A percentile compares a stretch with the other conserved stretches of the same genome.
Evolutionary conservation across 1,140 invertebrate genomes (phyloP).

Genomic region (Drosophila repleta): DNA sequence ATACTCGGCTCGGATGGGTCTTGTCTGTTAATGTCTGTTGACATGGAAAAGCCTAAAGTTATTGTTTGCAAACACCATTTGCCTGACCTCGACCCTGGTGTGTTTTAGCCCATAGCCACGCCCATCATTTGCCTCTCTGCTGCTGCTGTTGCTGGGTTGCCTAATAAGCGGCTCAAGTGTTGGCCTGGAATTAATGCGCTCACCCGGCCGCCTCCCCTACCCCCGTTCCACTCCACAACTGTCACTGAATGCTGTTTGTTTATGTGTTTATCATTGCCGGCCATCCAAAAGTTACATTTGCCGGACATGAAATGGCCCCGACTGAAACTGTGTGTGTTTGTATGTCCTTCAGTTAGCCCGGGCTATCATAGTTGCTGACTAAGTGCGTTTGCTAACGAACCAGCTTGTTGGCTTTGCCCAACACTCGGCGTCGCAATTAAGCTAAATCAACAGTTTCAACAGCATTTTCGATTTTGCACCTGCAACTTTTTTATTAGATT

Average conservation of each 20-base stretch:
- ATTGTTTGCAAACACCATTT: constrained; percentile 61
- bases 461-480: too few relatives aligned
- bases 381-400: constrained; percentile 48
- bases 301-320: constrained; percentile 50
- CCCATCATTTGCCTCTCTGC: constrained; percentile 63
- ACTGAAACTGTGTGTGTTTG: not conserved
- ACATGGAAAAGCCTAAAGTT: constrained; percentile 78
- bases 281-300: constrained; percentile 48
- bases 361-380: constrained; percentile 38
- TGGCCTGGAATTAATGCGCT: constrained; percentile 75
- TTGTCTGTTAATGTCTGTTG: constrained; percentile 72
- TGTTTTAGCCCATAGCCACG: not conserved
- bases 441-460: too few relatives aligned
- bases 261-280: constrained; percentile 44
- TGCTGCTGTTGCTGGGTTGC: constrained; percentile 18
- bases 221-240: not conserved
- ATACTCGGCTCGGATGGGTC: constrained; percentile 40
- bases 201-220: not conserved
- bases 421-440: not conserved
- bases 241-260: constrained; percentile 24
- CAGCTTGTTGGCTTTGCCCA: constrained; percentile 43
- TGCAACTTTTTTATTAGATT: not conserved
- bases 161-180: constrained; percentile 76
- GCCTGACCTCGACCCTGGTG: constrained; percentile 24
- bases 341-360: constrained; percentile 43